phyloP scores from a whole-genome alignment of 2,888 invertebrate genomes.

The Pachliopta kotzebuea region DNA sequence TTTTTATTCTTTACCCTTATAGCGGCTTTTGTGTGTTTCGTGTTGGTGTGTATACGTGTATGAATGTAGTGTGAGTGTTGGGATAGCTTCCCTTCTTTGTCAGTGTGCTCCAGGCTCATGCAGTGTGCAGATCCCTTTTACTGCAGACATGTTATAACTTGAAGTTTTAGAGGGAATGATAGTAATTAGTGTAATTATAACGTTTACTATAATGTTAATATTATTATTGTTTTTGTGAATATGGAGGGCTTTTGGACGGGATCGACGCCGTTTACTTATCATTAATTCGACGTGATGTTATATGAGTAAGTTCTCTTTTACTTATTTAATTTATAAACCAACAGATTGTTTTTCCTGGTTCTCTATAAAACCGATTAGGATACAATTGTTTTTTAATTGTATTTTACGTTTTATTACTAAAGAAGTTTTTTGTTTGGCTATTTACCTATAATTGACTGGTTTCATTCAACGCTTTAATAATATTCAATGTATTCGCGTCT shows the following conservation, averaged over 20 bases:
- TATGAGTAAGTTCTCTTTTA: constrained; percentile 56
- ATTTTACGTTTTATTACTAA: background rate
- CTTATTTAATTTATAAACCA: background rate
- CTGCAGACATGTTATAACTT: constrained; percentile 49
- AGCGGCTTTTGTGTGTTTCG: constrained; percentile 49
- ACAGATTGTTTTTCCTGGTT: background rate
- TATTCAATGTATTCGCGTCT: background rate
- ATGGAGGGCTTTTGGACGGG: constrained; percentile 49
- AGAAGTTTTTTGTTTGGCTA: background rate
- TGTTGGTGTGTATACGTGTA: constrained; percentile 58
- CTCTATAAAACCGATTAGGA: background rate
- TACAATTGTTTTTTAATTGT: background rate
- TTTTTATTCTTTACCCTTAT: constrained; percentile 72
- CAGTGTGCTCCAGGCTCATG: constrained; percentile 54
- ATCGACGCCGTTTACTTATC: constrained; percentile 43
- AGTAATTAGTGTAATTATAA: constrained; percentile 47
- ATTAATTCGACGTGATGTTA: constrained; percentile 66
- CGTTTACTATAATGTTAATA: constrained; percentile 37
- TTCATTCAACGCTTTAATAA: constrained; percentile 3
- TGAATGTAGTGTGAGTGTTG: constrained; percentile 38
- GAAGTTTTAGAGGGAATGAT: constrained; percentile 70
- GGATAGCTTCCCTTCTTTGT: constrained; percentile 45
- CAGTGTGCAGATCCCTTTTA: constrained; percentile 50
- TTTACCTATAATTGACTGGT: background rate
- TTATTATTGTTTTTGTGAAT: constrained; percentile 37